These are phyloP conservation scores for Macroramphosus scolopax DNA, from an alignment of 2,797 vertebrate genomes.

Conservation along the genomic window DNA sequence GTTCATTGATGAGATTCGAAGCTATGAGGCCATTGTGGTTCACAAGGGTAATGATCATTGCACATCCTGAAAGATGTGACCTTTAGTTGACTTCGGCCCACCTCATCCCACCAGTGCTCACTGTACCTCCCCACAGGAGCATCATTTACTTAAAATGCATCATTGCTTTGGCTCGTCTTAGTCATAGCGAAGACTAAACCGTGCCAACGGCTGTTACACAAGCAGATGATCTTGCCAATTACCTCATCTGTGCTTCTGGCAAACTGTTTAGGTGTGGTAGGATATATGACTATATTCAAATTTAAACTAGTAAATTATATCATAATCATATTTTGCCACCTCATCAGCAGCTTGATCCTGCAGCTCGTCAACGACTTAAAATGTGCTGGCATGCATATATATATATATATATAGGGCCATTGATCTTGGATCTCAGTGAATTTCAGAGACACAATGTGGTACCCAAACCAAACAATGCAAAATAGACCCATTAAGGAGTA, in stretches of 20 bases:
- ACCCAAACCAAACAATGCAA: conserved; percentile 83
- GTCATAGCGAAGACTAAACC: conserved; percentile 34
- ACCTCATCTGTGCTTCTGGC: conserved; percentile 57
- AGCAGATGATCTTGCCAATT: conserved; percentile 58
- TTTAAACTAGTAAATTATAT: conserved; percentile 35
- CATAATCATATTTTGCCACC: conserved; percentile 37
- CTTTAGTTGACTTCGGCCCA: conserved; percentile 51
- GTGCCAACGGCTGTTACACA: conserved; percentile 44
- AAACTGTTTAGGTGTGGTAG: conserved; percentile 46
- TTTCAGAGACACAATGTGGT: conserved; percentile 75
- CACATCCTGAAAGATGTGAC: conserved; percentile 43
- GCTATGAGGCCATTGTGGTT: conserved; percentile 50
- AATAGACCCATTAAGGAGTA: conserved; percentile 83
- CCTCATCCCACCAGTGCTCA: neutral
- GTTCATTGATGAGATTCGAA: conserved; percentile 55
- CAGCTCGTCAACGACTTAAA: conserved; percentile 47
- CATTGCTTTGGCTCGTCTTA: conserved; percentile 47
- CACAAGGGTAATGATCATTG: conserved; percentile 59
- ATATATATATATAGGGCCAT: conserved; percentile 57
- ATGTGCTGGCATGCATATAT: conserved; percentile 34
- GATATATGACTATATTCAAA: conserved; percentile 31
- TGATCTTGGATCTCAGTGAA: conserved; percentile 77
- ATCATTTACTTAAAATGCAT: conserved; percentile 15
- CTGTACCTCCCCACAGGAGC: conserved; percentile 2
- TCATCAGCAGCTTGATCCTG: conserved; percentile 39